Conservation (phyloP, 2,888 invertebrate genomes). For the Pocota personata region DNA sequence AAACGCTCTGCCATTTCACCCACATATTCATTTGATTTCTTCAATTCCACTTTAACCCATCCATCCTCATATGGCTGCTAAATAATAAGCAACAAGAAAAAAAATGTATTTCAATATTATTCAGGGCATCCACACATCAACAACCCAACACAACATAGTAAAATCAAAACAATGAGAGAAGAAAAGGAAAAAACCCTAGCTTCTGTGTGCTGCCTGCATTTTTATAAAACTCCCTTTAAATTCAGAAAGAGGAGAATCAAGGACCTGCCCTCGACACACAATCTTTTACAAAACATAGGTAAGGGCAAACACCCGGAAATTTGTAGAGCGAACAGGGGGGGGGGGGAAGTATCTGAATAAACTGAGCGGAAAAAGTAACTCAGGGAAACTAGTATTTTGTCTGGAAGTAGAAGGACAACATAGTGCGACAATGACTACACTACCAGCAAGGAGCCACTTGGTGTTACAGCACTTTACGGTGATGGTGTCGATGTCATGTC, state of each 20-base stretch:
- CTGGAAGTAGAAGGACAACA: conserved; percentile 44
- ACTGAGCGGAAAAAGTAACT: conserved; percentile 46
- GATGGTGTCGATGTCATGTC: conserved; percentile 66
- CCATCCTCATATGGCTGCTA: not conserved
- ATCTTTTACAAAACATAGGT: conserved; percentile 44
- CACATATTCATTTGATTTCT: not conserved
- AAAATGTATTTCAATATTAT: not conserved
- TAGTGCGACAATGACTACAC: conserved; percentile 43
- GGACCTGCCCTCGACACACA: conserved; percentile 45
- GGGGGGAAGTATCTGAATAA: conserved; percentile 24
- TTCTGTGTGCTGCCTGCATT: conserved; percentile 1
- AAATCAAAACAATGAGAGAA: not conserved
- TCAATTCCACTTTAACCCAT: not conserved
- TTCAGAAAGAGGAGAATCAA: conserved; percentile 19
- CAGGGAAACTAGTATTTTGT: conserved; percentile 52
- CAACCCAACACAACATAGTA: not conserved
- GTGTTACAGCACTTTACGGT: conserved; percentile 48
- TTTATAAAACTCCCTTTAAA: conserved; percentile 23
- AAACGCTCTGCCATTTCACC: not conserved
- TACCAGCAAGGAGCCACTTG: conserved; percentile 46
- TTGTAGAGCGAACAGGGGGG: conserved; percentile 31
- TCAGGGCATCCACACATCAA: not conserved
- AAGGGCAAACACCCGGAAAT: conserved; percentile 58
- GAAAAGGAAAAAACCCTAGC: not conserved
- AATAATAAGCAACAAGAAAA: conserved; percentile 3